phyloP scores from a whole-genome alignment of 2,113 vertebrate species.

The Hemiscyllium ocellatum region DNA sequence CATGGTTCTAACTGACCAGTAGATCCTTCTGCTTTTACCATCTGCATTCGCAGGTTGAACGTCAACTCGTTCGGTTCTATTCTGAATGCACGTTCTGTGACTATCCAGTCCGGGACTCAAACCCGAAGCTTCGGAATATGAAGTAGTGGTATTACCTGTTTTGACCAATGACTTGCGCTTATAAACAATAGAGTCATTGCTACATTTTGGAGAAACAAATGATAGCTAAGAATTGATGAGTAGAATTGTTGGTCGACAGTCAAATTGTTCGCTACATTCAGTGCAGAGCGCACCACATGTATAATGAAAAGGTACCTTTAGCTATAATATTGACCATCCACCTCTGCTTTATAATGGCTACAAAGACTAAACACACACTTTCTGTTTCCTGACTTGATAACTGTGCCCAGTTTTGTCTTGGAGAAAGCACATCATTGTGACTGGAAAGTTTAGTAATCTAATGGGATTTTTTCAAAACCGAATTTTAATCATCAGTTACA shows the following conservation, averaged over 20 bases:
- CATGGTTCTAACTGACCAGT: too few relatives aligned
- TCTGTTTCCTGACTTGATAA: background rate
- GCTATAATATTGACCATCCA: background rate
- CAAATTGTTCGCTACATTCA: background rate
- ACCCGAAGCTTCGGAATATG: too few relatives aligned
- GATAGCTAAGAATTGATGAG: background rate
- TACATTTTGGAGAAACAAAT: background rate
- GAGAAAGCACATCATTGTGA: background rate
- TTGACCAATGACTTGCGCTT: too few relatives aligned
- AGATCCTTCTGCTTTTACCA: too few relatives aligned
- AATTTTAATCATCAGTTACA: background rate
- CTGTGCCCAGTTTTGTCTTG: background rate
- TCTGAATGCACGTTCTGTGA: too few relatives aligned
- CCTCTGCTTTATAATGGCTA: background rate
- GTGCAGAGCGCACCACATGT: background rate
- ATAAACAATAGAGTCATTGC: background rate
- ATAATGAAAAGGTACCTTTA: background rate
- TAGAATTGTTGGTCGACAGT: background rate
- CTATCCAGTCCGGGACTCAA: too few relatives aligned
- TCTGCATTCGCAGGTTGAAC: too few relatives aligned
- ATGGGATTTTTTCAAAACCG: background rate
- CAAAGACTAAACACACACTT: background rate
- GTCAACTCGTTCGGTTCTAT: too few relatives aligned
- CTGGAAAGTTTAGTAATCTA: background rate
- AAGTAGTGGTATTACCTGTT: too few relatives aligned